Evolutionary conservation across 2,888 invertebrate species (phyloP).

Genomic region (Epirrhoe alternata): DNA sequence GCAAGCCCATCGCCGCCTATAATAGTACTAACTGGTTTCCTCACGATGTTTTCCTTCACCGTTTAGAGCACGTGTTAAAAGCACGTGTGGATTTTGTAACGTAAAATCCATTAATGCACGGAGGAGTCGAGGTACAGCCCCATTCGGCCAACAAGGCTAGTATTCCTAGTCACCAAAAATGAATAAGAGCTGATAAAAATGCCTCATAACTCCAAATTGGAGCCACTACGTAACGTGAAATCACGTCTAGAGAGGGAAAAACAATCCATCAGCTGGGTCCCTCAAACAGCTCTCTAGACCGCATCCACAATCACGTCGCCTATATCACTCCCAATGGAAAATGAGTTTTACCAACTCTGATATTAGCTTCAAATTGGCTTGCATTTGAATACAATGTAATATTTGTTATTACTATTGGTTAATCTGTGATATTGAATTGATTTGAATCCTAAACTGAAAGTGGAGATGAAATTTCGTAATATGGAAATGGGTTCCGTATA

Average conservation of each 20-base stretch:
- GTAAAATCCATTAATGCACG: no score
- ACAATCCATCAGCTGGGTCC: conserved; percentile 64
- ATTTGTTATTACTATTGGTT: not conserved
- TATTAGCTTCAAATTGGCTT: conserved; percentile 1
- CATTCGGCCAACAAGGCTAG: no score
- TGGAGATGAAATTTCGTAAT: not conserved
- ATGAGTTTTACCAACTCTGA: not conserved
- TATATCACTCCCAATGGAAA: conserved; percentile 13
- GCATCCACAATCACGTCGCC: conserved; percentile 41
- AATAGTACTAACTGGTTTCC: no score
- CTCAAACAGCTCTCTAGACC: conserved; percentile 59
- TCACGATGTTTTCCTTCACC: no score
- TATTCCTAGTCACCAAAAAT: conserved; percentile 25
- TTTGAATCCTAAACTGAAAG: not conserved
- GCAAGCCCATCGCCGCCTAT: no score
- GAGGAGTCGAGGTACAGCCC: no score
- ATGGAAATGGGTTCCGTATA: not conserved
- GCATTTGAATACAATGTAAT: not conserved
- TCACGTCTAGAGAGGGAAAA: conserved; percentile 57
- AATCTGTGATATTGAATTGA: not conserved
- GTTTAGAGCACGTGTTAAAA: no score
- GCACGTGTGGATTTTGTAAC: no score
- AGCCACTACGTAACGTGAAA: conserved; percentile 56
- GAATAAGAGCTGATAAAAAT: conserved; percentile 33
- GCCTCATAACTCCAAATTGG: conserved; percentile 41